These are phyloP conservation scores for Homalodisca vitripennis DNA, from an alignment of 1,140 invertebrate genomes.

Conservation along the genomic window DNA sequence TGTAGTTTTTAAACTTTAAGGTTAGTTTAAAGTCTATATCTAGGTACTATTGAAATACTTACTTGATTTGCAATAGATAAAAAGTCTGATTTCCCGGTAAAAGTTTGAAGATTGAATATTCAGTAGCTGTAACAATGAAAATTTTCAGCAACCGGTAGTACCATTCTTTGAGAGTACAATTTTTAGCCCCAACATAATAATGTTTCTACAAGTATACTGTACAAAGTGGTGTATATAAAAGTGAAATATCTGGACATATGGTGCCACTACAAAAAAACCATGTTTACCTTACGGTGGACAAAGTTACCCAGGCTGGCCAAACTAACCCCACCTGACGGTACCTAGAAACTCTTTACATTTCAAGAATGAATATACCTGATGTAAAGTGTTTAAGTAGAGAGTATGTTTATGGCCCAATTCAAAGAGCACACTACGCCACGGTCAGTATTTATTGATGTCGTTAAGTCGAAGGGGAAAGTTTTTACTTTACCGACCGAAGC, in stretches of 20 bases:
- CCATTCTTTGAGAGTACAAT: not conserved
- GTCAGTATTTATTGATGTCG: no score
- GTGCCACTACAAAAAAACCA: not conserved
- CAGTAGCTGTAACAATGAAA: not conserved
- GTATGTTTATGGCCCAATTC: no score
- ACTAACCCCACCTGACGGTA: slow-evolving; percentile 2
- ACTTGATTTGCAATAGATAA: not conserved
- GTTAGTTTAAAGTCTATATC: not conserved
- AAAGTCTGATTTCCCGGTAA: not conserved
- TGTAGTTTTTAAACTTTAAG: not conserved
- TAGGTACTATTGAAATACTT: not conserved
- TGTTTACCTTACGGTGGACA: not conserved
- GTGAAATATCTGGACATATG: not conserved
- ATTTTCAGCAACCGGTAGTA: not conserved
- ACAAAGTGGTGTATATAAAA: no score
- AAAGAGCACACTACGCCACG: no score
- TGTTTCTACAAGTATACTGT: no score
- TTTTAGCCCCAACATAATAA: no score
- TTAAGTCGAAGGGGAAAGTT: no score
- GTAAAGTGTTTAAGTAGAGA: no score
- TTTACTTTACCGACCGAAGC: no score
- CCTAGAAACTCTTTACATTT: no score
- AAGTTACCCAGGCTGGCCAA: slow-evolving; percentile 8
- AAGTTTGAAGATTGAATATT: not conserved
- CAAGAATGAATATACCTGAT: no score